A percentile compares a stretch with the other conserved stretches of the same genome.
Conservation (phyloP, 2,888 invertebrate species). For the Tuberolachnus salignus region DNA sequence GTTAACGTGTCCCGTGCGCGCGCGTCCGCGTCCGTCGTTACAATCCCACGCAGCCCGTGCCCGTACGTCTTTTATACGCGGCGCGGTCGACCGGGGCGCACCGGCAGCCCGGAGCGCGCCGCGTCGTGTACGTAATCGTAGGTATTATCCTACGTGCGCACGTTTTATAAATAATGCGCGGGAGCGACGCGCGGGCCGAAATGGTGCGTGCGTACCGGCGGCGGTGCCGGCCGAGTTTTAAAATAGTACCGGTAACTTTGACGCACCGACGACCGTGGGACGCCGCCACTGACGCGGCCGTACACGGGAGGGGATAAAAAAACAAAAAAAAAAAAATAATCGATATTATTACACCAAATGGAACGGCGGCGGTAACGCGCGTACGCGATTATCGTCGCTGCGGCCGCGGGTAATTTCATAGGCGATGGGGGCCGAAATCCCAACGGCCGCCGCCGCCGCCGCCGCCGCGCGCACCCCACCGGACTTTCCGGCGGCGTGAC, state of each 20-base stretch:
- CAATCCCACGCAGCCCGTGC: too few relatives aligned
- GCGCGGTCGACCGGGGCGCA: too few relatives aligned
- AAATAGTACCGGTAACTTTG: constrained; percentile 18
- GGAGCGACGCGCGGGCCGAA: neutral
- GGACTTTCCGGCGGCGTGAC: constrained; percentile 17
- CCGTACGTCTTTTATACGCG: too few relatives aligned
- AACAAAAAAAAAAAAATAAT: constrained; percentile 11
- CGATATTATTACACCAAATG: constrained; percentile 1
- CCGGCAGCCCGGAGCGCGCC: too few relatives aligned
- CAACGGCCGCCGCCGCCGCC: constrained; percentile 18
- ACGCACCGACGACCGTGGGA: too few relatives aligned
- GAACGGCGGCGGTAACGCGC: neutral
- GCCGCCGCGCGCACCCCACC: neutral
- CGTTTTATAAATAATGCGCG: neutral
- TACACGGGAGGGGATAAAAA: neutral
- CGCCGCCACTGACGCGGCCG: neutral
- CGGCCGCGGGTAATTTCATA: neutral
- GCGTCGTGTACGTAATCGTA: too few relatives aligned
- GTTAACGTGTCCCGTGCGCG: too few relatives aligned
- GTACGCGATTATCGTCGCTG: neutral
- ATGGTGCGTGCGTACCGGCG: neutral
- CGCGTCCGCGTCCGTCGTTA: too few relatives aligned
- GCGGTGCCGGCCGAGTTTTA: neutral
- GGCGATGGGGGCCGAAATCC: constrained; percentile 20
- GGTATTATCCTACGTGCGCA: too few relatives aligned